Conservation (phyloP, 2,113 vertebrate species). For the Helogale parvula region DNA sequence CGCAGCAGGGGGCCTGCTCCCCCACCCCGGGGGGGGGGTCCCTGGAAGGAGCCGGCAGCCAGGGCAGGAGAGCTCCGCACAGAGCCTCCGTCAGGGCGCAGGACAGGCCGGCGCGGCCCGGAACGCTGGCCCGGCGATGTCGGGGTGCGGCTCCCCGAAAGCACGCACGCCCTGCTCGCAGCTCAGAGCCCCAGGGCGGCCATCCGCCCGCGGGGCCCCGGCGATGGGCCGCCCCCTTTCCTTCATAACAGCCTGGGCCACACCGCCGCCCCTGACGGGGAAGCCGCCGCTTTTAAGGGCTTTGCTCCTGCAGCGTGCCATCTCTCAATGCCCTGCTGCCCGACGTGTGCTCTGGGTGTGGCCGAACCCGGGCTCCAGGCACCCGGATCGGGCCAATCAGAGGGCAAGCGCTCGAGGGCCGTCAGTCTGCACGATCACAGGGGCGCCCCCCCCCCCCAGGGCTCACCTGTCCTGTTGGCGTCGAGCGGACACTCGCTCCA, state of each 20-base stretch:
- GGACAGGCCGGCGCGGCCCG: not conserved
- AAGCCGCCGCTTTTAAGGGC: not conserved
- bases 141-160: not conserved
- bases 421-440: accelerated
- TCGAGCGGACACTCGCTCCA: slow-evolving; percentile 92
- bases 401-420: accelerated
- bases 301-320: not conserved
- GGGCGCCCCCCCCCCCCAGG: accelerated
- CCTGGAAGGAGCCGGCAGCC: not conserved
- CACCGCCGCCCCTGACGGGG: not conserved
- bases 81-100: not conserved
- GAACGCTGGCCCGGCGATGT: not conserved
- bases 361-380: too few species aligned
- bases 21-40: too few species aligned
- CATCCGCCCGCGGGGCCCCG: not conserved
- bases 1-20: not conserved
- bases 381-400: accelerated
- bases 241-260: not conserved
- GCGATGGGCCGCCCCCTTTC: not conserved
- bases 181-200: not conserved
- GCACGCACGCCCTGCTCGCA: accelerated
- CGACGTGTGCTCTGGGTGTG: not conserved
- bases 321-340: not conserved
- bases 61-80: not conserved
- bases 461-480: slow-evolving; percentile 89